Conservation (phyloP, 35 echinoderm and acorn worm species). For the Diadema setosum region DNA sequence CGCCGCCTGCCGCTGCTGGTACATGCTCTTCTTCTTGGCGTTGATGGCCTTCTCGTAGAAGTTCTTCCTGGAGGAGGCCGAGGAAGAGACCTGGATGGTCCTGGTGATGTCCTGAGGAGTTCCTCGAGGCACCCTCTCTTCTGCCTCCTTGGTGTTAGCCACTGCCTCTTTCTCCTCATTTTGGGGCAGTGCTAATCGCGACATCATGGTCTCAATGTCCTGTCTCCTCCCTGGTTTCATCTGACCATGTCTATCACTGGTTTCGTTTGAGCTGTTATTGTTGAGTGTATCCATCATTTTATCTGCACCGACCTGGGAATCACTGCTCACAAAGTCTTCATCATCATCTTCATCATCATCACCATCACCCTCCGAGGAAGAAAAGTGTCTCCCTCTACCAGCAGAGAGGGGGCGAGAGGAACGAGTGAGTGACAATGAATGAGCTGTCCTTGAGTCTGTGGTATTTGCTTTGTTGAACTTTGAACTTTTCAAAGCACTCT, state of each 20-base stretch:
- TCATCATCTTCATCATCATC: not conserved
- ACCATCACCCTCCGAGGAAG: not conserved
- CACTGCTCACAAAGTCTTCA: not conserved
- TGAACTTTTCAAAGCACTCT: not conserved
- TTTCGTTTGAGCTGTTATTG: not conserved
- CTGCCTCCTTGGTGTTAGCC: not conserved
- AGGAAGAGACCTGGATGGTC: not conserved
- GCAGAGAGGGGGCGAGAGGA: no score
- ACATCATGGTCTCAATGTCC: constrained; percentile 74
- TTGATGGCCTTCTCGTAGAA: constrained; percentile 47
- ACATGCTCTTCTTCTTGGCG: not conserved
- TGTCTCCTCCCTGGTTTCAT: not conserved
- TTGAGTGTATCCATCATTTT: not conserved
- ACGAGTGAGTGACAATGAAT: no score
- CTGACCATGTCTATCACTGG: not conserved
- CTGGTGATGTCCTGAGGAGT: not conserved
- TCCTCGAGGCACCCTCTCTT: no score
- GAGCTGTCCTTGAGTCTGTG: no score
- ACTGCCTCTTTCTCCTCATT: not conserved
- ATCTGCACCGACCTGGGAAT: not conserved
- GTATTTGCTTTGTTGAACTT: no score
- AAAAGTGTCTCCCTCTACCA: no score
- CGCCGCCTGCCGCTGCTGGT: not conserved
- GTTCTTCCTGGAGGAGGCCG: constrained; percentile 21
- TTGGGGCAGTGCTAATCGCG: not conserved